Conservation (phyloP, 2,797 vertebrate genomes). For the Sebastes matsubarae region DNA sequence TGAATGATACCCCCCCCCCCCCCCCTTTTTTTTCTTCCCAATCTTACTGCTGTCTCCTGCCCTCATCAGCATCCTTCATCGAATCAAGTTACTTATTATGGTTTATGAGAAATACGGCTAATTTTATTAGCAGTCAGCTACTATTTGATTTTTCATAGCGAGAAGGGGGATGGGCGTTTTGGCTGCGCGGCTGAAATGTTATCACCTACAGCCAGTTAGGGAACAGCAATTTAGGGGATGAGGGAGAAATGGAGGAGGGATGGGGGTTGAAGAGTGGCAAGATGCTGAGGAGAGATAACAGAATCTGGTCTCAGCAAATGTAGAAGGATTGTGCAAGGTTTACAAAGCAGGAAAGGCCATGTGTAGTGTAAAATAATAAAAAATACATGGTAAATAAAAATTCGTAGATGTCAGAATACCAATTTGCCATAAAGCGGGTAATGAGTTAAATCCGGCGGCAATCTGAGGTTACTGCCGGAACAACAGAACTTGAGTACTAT, state of each 20-base stretch:
- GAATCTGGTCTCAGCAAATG: slow-evolving; percentile 33
- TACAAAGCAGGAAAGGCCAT: slow-evolving; percentile 30
- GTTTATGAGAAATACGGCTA: slow-evolving; percentile 86
- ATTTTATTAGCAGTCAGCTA: slow-evolving; percentile 84
- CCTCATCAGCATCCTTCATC: slow-evolving; percentile 82
- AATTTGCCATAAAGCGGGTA: slow-evolving; percentile 37
- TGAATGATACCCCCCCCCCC: slow-evolving; percentile 50
- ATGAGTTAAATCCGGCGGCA: slow-evolving; percentile 35
- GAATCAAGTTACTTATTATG: slow-evolving; percentile 90
- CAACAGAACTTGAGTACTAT: slow-evolving; percentile 45
- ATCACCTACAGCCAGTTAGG: slow-evolving; percentile 76
- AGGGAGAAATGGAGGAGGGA: slow-evolving; percentile 55
- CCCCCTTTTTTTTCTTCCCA: slow-evolving; percentile 22
- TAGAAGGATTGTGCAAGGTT: not conserved
- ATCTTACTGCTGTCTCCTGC: slow-evolving; percentile 26
- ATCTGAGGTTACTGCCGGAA: slow-evolving; percentile 39
- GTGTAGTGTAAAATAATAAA: slow-evolving; percentile 27
- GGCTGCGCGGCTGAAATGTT: slow-evolving; percentile 76
- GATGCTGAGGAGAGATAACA: slow-evolving; percentile 48
- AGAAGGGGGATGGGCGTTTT: slow-evolving; percentile 23
- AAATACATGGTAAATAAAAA: slow-evolving; percentile 20
- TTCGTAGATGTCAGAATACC: slow-evolving; percentile 21
- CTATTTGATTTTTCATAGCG: slow-evolving; percentile 77
- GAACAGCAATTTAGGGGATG: slow-evolving; percentile 73
- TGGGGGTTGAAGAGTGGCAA: slow-evolving; percentile 33